Conservation (phyloP, 2,888 invertebrate species). For the Melieria picta region DNA sequence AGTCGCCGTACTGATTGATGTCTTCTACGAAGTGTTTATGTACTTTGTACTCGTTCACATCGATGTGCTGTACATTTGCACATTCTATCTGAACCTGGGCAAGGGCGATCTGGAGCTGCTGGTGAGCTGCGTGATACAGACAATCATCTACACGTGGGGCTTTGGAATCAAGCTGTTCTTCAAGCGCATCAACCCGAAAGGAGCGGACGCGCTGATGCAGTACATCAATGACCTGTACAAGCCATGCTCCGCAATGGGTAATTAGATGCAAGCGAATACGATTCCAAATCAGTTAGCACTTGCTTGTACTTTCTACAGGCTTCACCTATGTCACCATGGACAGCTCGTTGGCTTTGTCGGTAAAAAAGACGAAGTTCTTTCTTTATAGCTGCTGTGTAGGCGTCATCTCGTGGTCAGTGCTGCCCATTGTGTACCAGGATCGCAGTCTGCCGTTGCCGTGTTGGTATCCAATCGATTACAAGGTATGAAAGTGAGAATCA, state of each 20-base stretch:
- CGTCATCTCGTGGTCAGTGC: constrained; percentile 47
- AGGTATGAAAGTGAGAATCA: constrained; percentile 38
- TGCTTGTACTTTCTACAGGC: constrained; percentile 40
- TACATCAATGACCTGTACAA: constrained; percentile 48
- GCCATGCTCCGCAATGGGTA: constrained; percentile 49
- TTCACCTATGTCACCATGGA: constrained; percentile 55
- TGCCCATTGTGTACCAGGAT: constrained; percentile 53
- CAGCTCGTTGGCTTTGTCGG: constrained; percentile 43
- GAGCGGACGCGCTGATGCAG: constrained; percentile 44
- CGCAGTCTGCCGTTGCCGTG: constrained; percentile 55
- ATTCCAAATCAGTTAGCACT: neutral
- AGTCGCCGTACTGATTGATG: constrained; percentile 15
- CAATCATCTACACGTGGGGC: constrained; percentile 54
- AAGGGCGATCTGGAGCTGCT: constrained; percentile 51
- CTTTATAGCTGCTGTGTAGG: constrained; percentile 48
- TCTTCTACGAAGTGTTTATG: constrained; percentile 48
- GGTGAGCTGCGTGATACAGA: constrained; percentile 53
- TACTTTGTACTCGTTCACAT: constrained; percentile 52
- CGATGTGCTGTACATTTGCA: constrained; percentile 50
- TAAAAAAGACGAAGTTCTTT: constrained; percentile 49
- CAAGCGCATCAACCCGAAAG: constrained; percentile 45
- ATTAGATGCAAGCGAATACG: constrained; percentile 1
- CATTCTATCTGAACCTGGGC: constrained; percentile 47
- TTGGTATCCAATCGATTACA: constrained; percentile 61
- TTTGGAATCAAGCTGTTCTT: constrained; percentile 55